These are phyloP conservation scores for Stercorarius parasiticus DNA, from an alignment of 2,113 vertebrate species.

Conservation along the genomic window DNA sequence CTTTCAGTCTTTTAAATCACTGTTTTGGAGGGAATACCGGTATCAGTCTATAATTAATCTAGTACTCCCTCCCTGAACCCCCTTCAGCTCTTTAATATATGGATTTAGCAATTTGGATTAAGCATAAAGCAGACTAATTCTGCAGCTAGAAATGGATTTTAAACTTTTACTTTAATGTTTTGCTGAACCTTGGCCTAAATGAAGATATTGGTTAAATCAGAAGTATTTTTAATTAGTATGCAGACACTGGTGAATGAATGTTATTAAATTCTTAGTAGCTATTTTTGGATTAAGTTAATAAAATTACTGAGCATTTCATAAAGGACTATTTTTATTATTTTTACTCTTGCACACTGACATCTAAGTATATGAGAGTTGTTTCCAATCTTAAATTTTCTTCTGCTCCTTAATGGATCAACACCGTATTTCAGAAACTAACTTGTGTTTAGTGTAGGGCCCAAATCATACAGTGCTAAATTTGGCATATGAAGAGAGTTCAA, in stretches of 20 bases:
- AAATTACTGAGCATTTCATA: background rate
- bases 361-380: background rate
- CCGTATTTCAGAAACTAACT: background rate
- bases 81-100: background rate
- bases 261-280: constrained; percentile 11
- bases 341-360: background rate
- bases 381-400: background rate
- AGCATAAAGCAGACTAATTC: background rate
- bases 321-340: background rate
- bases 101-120: constrained; percentile 15
- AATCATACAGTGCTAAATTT: background rate
- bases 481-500: background rate
- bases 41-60: background rate
- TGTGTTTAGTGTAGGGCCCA: background rate
- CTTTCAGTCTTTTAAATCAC: background rate
- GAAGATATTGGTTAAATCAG: background rate
- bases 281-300: background rate
- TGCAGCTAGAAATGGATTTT: constrained; percentile 6
- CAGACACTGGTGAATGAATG: background rate
- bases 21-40: background rate
- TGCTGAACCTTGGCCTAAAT: constrained; percentile 21
- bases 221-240: constrained; percentile 25
- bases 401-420: background rate
- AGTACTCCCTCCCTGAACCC: background rate
- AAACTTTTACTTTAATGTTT: constrained; percentile 10